Percentiles rank a stretch among this genome's conserved stretches.
Conservation (phyloP, 1,140 invertebrate species). For the Drosophila malerkotliana region DNA sequence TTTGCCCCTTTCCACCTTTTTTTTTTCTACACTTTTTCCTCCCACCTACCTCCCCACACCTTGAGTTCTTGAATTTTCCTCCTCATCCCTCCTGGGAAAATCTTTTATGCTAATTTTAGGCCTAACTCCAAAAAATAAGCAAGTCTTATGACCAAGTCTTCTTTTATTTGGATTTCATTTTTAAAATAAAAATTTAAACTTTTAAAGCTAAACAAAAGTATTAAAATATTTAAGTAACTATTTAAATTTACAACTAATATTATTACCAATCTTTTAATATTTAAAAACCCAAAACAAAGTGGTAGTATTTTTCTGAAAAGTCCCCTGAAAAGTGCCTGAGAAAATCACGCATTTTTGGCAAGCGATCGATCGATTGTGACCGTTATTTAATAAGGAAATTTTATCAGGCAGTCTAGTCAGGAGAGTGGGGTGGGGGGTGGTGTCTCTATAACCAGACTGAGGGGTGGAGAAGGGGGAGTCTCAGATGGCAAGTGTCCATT, state of each 20-base stretch:
- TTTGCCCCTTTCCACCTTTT: not conserved
- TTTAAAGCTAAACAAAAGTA: too few species aligned
- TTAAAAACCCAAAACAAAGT: not conserved
- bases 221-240: too few species aligned
- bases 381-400: slow-evolving; percentile 80
- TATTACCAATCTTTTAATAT: not conserved
- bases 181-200: too few species aligned
- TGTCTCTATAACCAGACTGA: not conserved
- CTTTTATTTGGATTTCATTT: too few species aligned
- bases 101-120: not conserved
- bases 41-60: not conserved
- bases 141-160: not conserved
- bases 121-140: not conserved
- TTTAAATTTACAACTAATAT: not conserved
- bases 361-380: slow-evolving; percentile 57
- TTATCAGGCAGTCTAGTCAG: slow-evolving; percentile 10
- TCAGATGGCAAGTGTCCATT: slow-evolving; percentile 34
- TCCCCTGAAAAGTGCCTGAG: not conserved
- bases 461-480: slow-evolving; percentile 1
- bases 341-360: slow-evolving; percentile 43
- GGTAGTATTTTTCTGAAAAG: not conserved
- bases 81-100: not conserved
- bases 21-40: not conserved
- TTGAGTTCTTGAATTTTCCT: too few species aligned
- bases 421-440: not conserved